phyloP scores from a whole-genome alignment of 2,113 vertebrate genomes.

The Dasyprocta punctata region DNA sequence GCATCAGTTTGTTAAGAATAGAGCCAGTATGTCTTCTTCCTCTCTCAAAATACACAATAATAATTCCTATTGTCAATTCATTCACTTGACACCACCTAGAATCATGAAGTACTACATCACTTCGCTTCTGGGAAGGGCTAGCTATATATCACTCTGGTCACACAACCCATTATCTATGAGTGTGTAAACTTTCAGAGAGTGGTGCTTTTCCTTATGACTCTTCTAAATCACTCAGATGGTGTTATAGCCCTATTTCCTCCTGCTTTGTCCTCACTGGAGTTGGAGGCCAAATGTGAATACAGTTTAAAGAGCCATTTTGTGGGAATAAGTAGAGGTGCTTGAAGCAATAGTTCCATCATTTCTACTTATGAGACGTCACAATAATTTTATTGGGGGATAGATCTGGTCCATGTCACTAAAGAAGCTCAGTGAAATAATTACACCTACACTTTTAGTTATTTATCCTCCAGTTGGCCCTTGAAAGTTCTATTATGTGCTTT shows the following conservation, averaged over 20 bases:
- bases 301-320: constrained; percentile 26
- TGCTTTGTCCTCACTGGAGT: constrained; percentile 37
- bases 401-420: background rate
- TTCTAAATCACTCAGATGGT: constrained; percentile 52
- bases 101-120: background rate
- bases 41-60: background rate
- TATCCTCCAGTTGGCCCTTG: background rate
- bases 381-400: constrained; percentile 2
- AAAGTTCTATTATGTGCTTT: background rate
- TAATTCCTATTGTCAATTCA: background rate
- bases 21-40: background rate
- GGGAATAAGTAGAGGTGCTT: background rate
- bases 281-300: constrained; percentile 42
- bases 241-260: constrained; percentile 20
- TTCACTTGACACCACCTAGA: background rate
- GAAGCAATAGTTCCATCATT: constrained; percentile 17
- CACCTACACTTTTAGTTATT: background rate
- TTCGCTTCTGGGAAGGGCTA: background rate
- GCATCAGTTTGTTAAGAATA: background rate
- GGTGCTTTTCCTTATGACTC: constrained; percentile 14
- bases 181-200: background rate
- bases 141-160: background rate
- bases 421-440: constrained; percentile 38
- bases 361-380: background rate
- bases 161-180: background rate